A percentile compares a stretch with the other conserved stretches of the same genome.
phyloP scores from a whole-genome alignment of 2,888 invertebrate species.

The Sepioteuthis lessoniana region DNA sequence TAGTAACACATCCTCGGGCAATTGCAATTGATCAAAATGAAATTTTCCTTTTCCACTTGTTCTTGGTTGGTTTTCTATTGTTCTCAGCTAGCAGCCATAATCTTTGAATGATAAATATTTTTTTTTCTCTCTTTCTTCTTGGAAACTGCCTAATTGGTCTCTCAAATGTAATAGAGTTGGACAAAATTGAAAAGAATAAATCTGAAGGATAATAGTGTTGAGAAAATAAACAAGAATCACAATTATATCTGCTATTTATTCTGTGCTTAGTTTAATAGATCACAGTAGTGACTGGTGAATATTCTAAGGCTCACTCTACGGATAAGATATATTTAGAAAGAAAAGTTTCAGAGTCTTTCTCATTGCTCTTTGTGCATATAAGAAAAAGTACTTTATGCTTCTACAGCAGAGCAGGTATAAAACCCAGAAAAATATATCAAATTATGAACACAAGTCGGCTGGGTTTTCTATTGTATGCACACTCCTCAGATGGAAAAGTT shows the following conservation, averaged over 20 bases:
- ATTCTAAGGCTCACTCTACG: too few relatives aligned
- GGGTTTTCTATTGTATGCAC: too few relatives aligned
- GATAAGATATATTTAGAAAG: too few relatives aligned
- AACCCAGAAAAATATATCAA: too few relatives aligned
- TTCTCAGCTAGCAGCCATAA: neutral
- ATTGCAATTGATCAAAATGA: neutral
- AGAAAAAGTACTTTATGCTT: too few relatives aligned
- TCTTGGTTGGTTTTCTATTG: neutral
- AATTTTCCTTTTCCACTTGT: neutral
- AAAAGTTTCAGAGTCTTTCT: too few relatives aligned
- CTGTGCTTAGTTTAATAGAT: neutral
- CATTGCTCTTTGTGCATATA: too few relatives aligned
- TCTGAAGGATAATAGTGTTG: too few relatives aligned
- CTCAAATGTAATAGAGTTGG: neutral
- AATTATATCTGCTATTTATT: neutral
- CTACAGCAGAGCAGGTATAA: too few relatives aligned
- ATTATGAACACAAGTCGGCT: too few relatives aligned
- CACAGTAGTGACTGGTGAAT: neutral
- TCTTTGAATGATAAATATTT: neutral
- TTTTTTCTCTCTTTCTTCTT: neutral
- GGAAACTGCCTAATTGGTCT: neutral
- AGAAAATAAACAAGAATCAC: neutral
- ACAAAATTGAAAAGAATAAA: neutral
- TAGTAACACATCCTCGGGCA: neutral
- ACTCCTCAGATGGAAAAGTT: too few relatives aligned